Base-by-base conservation (phyloP, 2,797 vertebrate species). In the Hippoglossus hippoglossus region DNA sequence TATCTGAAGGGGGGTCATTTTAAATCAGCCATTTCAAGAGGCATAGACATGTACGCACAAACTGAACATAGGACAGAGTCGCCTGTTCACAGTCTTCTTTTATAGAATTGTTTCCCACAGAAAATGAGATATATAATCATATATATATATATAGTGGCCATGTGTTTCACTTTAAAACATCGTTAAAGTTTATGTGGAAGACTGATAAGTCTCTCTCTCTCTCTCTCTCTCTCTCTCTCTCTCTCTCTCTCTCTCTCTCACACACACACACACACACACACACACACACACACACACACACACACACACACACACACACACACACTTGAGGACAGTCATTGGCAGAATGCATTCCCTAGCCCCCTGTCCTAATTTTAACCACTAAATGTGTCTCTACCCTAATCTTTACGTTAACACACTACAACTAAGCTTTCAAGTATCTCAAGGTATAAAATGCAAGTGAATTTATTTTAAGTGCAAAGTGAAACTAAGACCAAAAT, bases 11-110 rank as follows among this genome's bases (percentile, higher is more conserved):
- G 47, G 61, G 36, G n/a, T 3, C 19, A 7, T 22, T 56, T 49
- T 77, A 67, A 84, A 80, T 77, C 73, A 63, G 63, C 15, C 8
- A 6, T 73, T 75, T 69, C 39, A 82, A 26, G 41, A 65, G 10
- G 67, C 46, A 60, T 25, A 36, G 34, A 68, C 19, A 59, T 21
- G 63, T 12, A 46, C 39, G 63, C 39, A 55, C 49, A 62, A 3
- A 15, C 25, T 18, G 2, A 25, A 12, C 2, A 52, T 36, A 22
- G 41, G 6, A 21, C 39, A 58, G 31, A 75, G 47, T n/a, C 56
- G 19, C 22, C 25, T 2, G 22, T 22, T 64, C 6, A 63, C 16
- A 58, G 26, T 13, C 11, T 26, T 36, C 50, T 18, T 34, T 66
- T 50, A 62, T 2, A 36, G 13, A 44, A 65, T 55, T 16, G 4